These are phyloP conservation scores for Greenwoodochromis staneri DNA, from an alignment of 2,113 vertebrate species.

Conservation along the genomic window DNA sequence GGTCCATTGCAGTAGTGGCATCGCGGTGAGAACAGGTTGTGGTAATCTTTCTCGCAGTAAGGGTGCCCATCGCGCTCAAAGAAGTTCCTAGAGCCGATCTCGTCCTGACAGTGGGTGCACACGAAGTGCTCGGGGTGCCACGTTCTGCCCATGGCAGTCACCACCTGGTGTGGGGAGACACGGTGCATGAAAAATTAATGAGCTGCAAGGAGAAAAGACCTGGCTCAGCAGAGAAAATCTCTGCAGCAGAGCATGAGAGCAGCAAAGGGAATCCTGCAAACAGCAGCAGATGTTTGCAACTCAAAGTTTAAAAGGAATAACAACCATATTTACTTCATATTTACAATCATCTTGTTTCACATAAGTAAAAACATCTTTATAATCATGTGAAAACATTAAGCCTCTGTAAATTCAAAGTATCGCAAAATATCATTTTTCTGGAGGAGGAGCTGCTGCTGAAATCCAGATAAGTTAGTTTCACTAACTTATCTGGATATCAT, in stretches of 20 bases:
- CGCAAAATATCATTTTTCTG: background rate
- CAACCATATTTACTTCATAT: background rate
- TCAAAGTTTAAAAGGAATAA: background rate
- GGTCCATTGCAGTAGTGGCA: constrained; percentile 95
- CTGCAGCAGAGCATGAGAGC: background rate
- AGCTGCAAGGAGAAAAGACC: background rate
- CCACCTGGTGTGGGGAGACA: constrained; percentile 74
- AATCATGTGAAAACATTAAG: background rate
- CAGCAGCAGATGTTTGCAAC: background rate
- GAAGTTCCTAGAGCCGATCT: constrained; percentile 93
- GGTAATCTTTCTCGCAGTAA: constrained; percentile 94
- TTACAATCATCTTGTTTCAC: background rate
- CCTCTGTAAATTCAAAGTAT: background rate
- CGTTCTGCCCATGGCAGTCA: constrained; percentile 94
- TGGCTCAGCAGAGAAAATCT: background rate
- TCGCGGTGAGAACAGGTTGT: constrained; percentile 89
- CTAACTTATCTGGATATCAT: background rate
- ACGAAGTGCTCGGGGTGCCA: constrained; percentile 98
- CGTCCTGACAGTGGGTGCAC: constrained; percentile 94
- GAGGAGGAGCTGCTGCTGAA: background rate
- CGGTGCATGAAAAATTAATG: constrained; percentile 8
- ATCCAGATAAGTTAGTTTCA: background rate
- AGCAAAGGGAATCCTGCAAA: background rate
- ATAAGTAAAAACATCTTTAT: background rate
- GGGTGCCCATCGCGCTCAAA: constrained; percentile 92